These are phyloP conservation scores for Folsomia candida DNA, from an alignment of 2,888 invertebrate genomes.

Conservation along the genomic window DNA sequence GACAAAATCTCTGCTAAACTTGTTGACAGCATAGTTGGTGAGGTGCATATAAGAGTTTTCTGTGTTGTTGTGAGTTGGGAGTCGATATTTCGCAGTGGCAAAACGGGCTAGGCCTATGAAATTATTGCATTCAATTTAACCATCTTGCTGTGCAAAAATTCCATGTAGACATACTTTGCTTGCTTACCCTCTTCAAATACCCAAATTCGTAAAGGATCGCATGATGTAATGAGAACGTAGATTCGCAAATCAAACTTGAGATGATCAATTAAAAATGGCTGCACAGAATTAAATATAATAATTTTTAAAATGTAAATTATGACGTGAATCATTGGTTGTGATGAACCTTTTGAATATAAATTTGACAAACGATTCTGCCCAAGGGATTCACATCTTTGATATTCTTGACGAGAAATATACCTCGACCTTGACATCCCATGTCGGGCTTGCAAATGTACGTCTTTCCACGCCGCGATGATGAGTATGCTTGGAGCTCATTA, in stretches of 20 bases:
- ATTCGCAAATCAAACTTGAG: constrained; percentile 89
- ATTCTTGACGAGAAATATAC: constrained; percentile 80
- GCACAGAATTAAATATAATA: constrained; percentile 40
- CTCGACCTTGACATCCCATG: constrained; percentile 84
- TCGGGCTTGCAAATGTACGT: constrained; percentile 90
- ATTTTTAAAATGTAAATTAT: background rate
- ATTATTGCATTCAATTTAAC: too few relatives aligned
- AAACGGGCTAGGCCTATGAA: constrained; percentile 85
- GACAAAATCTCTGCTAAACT: constrained; percentile 80
- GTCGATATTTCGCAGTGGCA: constrained; percentile 82
- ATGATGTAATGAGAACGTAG: constrained; percentile 83
- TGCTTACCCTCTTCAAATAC: constrained; percentile 91
- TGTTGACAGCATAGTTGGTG: constrained; percentile 91
- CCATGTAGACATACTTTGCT: too few relatives aligned
- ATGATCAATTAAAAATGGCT: constrained; percentile 84
- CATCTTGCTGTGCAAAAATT: too few relatives aligned
- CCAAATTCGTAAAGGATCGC: constrained; percentile 84
- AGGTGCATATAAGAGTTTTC: constrained; percentile 90
- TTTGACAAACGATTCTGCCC: constrained; percentile 84
- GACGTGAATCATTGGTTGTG: background rate
- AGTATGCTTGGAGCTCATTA: constrained; percentile 70
- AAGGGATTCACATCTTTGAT: constrained; percentile 73
- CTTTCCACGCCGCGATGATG: constrained; percentile 67
- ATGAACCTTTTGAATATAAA: constrained; percentile 65
- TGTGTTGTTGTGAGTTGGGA: constrained; percentile 76